A percentile compares a stretch with the other conserved stretches of the same genome.
Evolutionary conservation across 2,888 invertebrate genomes (phyloP).

Genomic region (Eupeodes latifasciatus): DNA sequence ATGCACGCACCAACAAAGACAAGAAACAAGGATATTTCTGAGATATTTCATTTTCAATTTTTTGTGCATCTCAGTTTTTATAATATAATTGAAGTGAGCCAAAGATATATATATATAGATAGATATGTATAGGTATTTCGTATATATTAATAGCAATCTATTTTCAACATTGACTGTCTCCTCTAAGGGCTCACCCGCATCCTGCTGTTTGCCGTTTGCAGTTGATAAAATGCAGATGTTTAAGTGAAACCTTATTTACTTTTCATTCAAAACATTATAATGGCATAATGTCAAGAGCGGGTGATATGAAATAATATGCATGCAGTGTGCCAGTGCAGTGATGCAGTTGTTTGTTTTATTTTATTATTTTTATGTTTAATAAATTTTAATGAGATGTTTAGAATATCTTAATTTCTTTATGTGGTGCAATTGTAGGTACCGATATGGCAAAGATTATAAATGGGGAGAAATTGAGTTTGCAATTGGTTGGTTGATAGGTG

Average conservation of each 20-base stretch:
- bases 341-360: not conserved
- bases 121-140: no score
- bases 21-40: not conserved
- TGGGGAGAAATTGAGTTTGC: no score
- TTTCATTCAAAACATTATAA: conserved; percentile 10
- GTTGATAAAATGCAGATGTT: conserved; percentile 34
- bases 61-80: conserved; percentile 23
- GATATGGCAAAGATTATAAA: no score
- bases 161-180: conserved; percentile 20
- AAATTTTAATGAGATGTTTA: not conserved
- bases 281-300: conserved; percentile 2
- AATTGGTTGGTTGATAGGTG: no score
- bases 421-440: no score
- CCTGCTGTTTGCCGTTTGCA: not conserved
- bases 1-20: no score
- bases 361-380: conserved; percentile 7
- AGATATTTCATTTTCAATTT: not conserved
- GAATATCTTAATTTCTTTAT: not conserved
- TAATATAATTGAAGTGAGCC: conserved; percentile 55
- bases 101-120: conserved; percentile 8
- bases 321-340: no score
- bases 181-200: conserved; percentile 21
- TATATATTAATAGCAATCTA: conserved; percentile 42
- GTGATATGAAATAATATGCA: not conserved
- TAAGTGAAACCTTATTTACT: conserved; percentile 27